Conservation (phyloP, 2,888 invertebrate genomes). For the Scrobipalpa costella region DNA sequence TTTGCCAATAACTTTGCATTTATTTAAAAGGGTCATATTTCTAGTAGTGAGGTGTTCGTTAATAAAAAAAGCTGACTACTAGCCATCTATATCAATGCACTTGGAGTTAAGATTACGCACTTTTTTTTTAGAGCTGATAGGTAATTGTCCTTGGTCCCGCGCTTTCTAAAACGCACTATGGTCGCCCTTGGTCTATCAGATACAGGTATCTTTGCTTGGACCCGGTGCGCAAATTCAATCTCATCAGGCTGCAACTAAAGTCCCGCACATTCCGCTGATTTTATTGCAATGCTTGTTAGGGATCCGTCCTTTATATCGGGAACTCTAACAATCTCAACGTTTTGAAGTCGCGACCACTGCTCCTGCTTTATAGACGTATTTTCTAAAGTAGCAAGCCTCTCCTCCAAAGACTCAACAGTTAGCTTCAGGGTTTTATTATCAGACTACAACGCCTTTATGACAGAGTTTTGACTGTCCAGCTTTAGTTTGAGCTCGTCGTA, state of each 20-base stretch:
- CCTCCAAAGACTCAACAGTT: no score
- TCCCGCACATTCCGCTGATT: background rate
- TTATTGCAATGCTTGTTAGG: background rate
- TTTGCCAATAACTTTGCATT: background rate
- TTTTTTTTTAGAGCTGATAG: background rate
- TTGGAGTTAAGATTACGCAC: background rate
- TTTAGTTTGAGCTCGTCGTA: no score
- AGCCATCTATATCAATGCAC: background rate
- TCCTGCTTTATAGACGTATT: no score
- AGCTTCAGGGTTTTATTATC: no score
- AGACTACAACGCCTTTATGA: no score
- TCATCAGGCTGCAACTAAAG: no score
- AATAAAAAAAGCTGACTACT: background rate
- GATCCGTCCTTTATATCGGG: background rate
- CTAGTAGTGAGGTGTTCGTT: slow-evolving; percentile 6
- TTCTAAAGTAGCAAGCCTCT: no score
- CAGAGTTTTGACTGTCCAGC: no score
- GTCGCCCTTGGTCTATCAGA: background rate
- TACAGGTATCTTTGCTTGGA: background rate
- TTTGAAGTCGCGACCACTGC: no score
- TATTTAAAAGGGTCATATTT: no score
- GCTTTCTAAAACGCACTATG: background rate
- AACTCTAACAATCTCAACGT: slow-evolving; percentile 7
- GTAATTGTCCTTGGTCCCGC: background rate
- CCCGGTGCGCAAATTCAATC: background rate